phyloP scores from a whole-genome alignment of 1,140 invertebrate genomes.

The Drosophila watanabei region DNA sequence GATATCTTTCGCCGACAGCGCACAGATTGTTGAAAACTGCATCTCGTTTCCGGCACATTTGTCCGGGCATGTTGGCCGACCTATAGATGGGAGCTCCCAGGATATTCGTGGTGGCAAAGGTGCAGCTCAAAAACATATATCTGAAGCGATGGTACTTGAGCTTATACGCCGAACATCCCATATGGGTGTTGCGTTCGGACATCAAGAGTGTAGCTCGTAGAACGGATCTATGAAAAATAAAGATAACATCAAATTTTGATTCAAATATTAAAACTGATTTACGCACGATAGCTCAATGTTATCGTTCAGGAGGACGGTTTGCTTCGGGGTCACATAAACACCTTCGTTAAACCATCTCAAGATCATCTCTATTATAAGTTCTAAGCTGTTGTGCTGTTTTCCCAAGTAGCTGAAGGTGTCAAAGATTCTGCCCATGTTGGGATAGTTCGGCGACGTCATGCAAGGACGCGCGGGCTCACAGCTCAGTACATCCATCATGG shows the following conservation, averaged over 20 bases:
- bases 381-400: not conserved
- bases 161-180: not conserved
- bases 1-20: constrained; percentile 23
- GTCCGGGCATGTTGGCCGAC: not conserved
- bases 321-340: not conserved
- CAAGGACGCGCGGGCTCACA: not conserved
- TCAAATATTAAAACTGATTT: not conserved
- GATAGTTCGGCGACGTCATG: constrained; percentile 8
- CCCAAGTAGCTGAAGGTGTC: not conserved
- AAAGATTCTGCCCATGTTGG: constrained; percentile 9
- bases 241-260: not conserved
- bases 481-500: not conserved
- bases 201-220: not conserved
- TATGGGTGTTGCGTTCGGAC: not conserved
- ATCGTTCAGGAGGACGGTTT: not conserved
- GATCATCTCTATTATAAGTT: not conserved
- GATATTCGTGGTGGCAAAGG: not conserved
- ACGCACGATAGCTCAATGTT: not conserved
- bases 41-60: constrained; percentile 31
- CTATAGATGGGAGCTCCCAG: not conserved
- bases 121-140: not conserved
- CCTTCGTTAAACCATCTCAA: not conserved
- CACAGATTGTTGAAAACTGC: constrained; percentile 35
- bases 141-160: not conserved
- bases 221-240: not conserved